These are phyloP conservation scores for Sus scrofa DNA, from an alignment of 2,113 vertebrate genomes.

Conservation along the genomic window DNA sequence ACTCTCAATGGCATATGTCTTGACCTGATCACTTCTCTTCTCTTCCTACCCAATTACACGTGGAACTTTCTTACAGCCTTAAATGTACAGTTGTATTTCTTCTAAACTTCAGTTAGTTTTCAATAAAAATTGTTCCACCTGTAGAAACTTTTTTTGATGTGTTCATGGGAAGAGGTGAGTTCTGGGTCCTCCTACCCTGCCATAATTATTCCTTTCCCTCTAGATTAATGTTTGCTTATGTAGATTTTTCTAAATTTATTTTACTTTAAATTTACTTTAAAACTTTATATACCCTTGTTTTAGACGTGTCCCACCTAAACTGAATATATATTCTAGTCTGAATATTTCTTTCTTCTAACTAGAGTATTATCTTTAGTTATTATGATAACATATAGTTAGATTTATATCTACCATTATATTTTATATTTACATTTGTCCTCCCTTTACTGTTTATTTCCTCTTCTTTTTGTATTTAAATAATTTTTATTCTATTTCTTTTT, in stretches of 20 bases:
- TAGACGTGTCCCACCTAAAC: neutral
- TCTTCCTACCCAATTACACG: no score
- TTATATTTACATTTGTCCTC: neutral
- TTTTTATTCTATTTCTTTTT: neutral
- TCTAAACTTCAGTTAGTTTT: neutral
- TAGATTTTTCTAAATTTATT: neutral
- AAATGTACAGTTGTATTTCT: neutral
- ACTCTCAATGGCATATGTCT: no score
- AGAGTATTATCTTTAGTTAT: neutral
- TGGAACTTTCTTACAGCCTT: neutral
- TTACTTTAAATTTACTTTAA: neutral
- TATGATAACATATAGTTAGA: neutral
- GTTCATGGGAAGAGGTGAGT: neutral
- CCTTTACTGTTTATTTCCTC: neutral
- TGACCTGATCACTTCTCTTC: no score
- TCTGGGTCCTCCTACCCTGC: neutral
- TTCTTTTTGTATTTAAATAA: neutral
- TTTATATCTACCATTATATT: neutral
- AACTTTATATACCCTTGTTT: neutral
- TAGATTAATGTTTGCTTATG: neutral
- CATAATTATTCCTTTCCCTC: neutral
- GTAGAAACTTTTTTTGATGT: neutral
- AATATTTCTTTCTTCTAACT: neutral
- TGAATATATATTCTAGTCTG: neutral
- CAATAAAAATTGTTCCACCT: neutral